Conservation (phyloP, 2,113 vertebrate genomes). For the Eulemur rufifrons region DNA sequence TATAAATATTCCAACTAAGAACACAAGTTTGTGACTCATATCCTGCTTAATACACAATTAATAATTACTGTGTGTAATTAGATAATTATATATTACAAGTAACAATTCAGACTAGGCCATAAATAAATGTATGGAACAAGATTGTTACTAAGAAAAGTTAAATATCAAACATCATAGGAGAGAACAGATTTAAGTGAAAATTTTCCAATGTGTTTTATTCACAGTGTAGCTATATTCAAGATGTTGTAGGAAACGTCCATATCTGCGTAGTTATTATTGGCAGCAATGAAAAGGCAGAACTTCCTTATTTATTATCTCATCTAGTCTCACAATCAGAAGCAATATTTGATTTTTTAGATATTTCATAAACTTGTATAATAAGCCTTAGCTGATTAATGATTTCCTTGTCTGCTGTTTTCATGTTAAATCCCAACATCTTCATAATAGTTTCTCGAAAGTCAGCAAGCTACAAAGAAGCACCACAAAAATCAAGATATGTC, state of each 20-base stretch:
- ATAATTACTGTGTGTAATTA: slow-evolving; percentile 17
- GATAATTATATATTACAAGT: neutral
- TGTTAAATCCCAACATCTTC: slow-evolving; percentile 73
- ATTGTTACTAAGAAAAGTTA: neutral
- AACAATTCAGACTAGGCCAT: neutral
- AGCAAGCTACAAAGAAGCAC: slow-evolving; percentile 55
- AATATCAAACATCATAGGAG: neutral
- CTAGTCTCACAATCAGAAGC: neutral
- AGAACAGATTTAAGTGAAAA: slow-evolving; percentile 26
- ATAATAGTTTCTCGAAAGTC: slow-evolving; percentile 72
- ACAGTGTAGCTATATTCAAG: neutral
- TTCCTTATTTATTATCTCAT: slow-evolving; percentile 10
- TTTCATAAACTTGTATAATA: slow-evolving; percentile 63
- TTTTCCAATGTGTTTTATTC: slow-evolving; percentile 60
- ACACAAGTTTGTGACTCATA: slow-evolving; percentile 12
- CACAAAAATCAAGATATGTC: neutral
- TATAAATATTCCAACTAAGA: slow-evolving; percentile 2
- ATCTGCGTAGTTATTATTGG: neutral
- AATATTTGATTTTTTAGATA: slow-evolving; percentile 61
- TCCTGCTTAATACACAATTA: slow-evolving; percentile 5
- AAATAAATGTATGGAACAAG: slow-evolving; percentile 10
- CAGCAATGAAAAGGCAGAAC: neutral
- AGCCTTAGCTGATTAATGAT: slow-evolving; percentile 63
- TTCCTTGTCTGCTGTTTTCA: slow-evolving; percentile 70
- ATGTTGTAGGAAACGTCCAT: neutral